Base-by-base conservation (phyloP, 2,888 invertebrate genomes). In the Pollenia amentaria region DNA sequence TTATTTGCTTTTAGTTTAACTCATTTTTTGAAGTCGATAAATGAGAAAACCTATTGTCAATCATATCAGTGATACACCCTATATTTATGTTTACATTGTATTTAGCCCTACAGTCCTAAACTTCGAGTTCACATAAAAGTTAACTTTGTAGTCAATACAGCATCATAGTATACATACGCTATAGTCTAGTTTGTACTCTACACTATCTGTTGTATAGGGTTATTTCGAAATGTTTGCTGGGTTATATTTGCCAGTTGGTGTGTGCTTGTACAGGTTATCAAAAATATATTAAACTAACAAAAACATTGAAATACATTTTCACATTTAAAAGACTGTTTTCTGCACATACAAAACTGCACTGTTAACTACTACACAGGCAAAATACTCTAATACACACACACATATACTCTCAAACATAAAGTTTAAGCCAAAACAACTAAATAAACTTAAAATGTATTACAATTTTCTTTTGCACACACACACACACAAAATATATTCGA, bases 371-470 rank as follows among this genome's bases (percentile, higher is more conserved):
- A 69, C 12, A 60, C 57, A 65, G 46, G 40, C 77, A 64, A 42
- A 67, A 79, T 14, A 69, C 38, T 53, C 70, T n/a, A 51, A 55
- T 4, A 53, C 51, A 38, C 40, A 29, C 21, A 14, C 7, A 21
- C 16, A 67, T 29, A 2, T 51, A 62, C 72, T 67, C 3, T 3
- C 21, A 44, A 14, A 53, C 11, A 29, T 29, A 55, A 60, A 80
- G 85, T 67, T 85, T 81, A 85, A 85, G 73, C 51, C 73, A 82
- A 78, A 85, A 78, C 62, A 85, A 81, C 57, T 81, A 81, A 81
- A 85, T 81, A 81, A 81, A 85, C 77, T 81, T 46, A 53, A 62
- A 80, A 70, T 29, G 60, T 64, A 80, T 69, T 75, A 76, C 53
- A 51, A 73, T 51, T 79, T 73, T 62, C 81, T 60, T 85, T 44